Percentiles rank a stretch among this genome's conserved stretches.
Evolutionary conservation across 2,113 vertebrate genomes (phyloP).

Genomic region (Lagopus muta): DNA sequence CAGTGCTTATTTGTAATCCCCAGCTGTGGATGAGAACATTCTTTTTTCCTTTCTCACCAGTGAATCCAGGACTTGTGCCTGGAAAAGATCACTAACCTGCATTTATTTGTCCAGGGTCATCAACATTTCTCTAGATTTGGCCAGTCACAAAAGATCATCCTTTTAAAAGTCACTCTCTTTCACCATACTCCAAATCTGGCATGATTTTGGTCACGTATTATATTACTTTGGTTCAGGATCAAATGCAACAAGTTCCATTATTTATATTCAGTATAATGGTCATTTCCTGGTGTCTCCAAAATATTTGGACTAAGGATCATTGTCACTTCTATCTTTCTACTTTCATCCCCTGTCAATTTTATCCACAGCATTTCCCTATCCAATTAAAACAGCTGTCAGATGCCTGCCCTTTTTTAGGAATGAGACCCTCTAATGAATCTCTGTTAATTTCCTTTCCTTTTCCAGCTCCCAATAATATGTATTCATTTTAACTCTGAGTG

Average conservation of each 20-base stretch:
- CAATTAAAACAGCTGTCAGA: conserved; percentile 69
- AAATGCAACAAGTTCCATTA: conserved; percentile 22
- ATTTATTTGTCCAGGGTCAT: conserved; percentile 43
- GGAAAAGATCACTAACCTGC: conserved; percentile 21
- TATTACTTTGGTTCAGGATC: conserved; percentile 40
- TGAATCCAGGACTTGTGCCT: background rate
- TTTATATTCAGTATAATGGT: background rate
- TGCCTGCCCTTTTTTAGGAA: conserved; percentile 65
- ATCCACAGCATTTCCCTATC: conserved; percentile 65
- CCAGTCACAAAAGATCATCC: conserved; percentile 33
- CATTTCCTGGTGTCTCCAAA: conserved; percentile 12
- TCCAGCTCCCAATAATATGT: conserved; percentile 87
- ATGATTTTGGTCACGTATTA: background rate
- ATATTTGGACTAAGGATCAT: conserved; percentile 36
- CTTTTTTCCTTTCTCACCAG: background rate
- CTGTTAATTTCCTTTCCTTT: conserved; percentile 86
- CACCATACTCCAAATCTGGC: conserved; percentile 16
- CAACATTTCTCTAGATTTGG: conserved; percentile 40
- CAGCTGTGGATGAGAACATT: background rate
- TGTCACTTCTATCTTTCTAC: conserved; percentile 27
- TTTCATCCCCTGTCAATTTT: conserved; percentile 58
- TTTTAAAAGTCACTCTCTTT: conserved; percentile 25
- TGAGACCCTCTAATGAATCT: conserved; percentile 78
- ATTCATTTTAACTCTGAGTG: conserved; percentile 88
- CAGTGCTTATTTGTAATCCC: background rate